phyloP scores from a whole-genome alignment of 2,797 vertebrate species.

The Podarcis lilfordi region DNA sequence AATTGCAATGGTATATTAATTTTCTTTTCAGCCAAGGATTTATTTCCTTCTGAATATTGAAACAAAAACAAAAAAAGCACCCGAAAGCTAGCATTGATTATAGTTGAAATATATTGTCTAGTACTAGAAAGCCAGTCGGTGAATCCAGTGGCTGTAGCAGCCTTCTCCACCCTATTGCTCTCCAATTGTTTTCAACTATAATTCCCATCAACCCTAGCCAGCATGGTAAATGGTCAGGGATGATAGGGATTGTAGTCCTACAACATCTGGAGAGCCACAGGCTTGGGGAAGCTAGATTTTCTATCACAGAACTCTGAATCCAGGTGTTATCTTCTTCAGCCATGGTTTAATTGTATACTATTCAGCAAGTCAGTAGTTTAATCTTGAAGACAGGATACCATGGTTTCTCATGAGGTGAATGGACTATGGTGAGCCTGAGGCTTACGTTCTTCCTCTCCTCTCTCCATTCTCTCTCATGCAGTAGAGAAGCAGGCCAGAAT shows the following conservation, averaged over 20 bases:
- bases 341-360: neutral
- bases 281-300: neutral
- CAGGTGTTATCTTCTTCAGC: neutral
- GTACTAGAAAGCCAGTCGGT: neutral
- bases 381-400: neutral
- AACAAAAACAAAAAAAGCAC: constrained; percentile 22
- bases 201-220: neutral
- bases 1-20: constrained; percentile 31
- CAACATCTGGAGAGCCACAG: neutral
- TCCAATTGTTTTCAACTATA: neutral
- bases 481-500: too few species aligned
- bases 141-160: neutral
- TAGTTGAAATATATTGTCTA: constrained; percentile 36
- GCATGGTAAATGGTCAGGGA: neutral
- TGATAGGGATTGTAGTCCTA: neutral
- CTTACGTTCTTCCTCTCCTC: neutral
- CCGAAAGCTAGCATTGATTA: constrained; percentile 37
- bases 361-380: neutral
- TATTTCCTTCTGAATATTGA: constrained; percentile 28
- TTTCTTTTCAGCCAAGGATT: constrained; percentile 51
- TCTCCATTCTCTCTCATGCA: neutral
- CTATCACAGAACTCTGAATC: too few species aligned
- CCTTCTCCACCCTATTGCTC: neutral
- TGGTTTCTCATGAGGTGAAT: too few species aligned
- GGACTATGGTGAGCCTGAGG: neutral